These are phyloP conservation scores for Criorhina ranunculi DNA, from an alignment of 2,888 invertebrate genomes.

Conservation along the genomic window DNA sequence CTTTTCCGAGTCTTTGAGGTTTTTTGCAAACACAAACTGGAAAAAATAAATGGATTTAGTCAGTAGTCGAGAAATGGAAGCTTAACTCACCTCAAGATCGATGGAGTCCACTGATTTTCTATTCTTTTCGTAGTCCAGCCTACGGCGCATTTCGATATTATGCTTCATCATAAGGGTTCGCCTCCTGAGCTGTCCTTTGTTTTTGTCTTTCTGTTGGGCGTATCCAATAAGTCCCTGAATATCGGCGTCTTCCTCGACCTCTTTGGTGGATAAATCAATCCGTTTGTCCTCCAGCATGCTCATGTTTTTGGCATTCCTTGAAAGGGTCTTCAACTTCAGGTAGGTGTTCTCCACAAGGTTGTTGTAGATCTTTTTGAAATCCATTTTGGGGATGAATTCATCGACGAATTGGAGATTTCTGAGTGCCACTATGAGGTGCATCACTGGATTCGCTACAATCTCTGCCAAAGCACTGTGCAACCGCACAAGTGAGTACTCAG, in stretches of 20 bases:
- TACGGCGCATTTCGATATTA: slow-evolving; percentile 78
- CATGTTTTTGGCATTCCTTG: slow-evolving; percentile 79
- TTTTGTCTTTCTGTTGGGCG: slow-evolving; percentile 85
- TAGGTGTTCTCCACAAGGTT: slow-evolving; percentile 86
- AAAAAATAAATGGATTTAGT: slow-evolving; percentile 19
- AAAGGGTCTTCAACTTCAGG: slow-evolving; percentile 81
- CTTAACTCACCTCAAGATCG: slow-evolving; percentile 85
- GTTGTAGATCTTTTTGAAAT: slow-evolving; percentile 86
- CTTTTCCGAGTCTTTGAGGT: slow-evolving; percentile 73
- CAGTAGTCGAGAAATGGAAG: not conserved
- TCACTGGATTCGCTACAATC: slow-evolving; percentile 89
- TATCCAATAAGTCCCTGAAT: slow-evolving; percentile 85
- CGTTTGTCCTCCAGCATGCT: slow-evolving; percentile 35
- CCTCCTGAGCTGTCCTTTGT: slow-evolving; percentile 86
- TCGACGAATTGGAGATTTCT: slow-evolving; percentile 88
- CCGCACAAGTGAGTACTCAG: slow-evolving; percentile 87
- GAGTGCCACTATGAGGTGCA: slow-evolving; percentile 89
- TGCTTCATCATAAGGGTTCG: slow-evolving; percentile 83
- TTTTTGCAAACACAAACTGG: slow-evolving; percentile 79
- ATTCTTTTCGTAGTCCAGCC: slow-evolving; percentile 77
- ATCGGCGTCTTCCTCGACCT: slow-evolving; percentile 83
- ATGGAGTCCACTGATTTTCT: slow-evolving; percentile 85
- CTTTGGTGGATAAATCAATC: slow-evolving; percentile 80
- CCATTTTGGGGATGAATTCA: slow-evolving; percentile 88
- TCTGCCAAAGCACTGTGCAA: slow-evolving; percentile 89